Evolutionary conservation across 2,888 invertebrate genomes (phyloP).

Genomic region (Papilio protenor): DNA sequence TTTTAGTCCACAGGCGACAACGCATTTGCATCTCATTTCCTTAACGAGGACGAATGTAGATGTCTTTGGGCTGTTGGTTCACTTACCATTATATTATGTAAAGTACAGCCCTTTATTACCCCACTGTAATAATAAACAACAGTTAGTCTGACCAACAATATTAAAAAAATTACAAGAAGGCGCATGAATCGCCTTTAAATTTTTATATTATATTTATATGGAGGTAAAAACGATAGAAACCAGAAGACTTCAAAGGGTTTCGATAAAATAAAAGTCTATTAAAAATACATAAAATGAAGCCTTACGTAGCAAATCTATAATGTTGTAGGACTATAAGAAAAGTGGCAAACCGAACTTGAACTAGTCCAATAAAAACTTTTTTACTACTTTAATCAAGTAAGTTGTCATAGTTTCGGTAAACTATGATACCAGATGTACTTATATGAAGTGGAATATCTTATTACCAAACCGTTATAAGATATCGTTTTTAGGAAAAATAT

Average conservation of each 20-base stretch:
- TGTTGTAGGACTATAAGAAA: background rate
- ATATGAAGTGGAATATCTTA: background rate
- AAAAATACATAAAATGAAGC: background rate
- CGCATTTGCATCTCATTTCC: conserved; percentile 20
- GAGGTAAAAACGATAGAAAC: background rate
- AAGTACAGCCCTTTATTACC: conserved; percentile 14
- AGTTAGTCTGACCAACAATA: background rate
- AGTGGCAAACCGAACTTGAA: conserved; percentile 3
- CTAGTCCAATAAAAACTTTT: conserved; percentile 9
- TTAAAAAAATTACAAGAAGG: background rate
- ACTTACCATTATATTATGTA: conserved; percentile 14
- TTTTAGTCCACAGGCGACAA: conserved; percentile 22
- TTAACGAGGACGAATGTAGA: conserved; percentile 23
- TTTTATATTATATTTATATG: background rate
- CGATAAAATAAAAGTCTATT: background rate
- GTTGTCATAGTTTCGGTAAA: background rate
- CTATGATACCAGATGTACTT: background rate
- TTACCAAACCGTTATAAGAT: background rate
- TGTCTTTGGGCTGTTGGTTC: conserved; percentile 25
- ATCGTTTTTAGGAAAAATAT: background rate
- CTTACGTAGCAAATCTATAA: background rate
- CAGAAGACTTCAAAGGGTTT: background rate
- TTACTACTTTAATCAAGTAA: conserved; percentile 16
- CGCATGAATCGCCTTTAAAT: background rate
- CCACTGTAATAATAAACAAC: conserved; percentile 3